phyloP scores from a whole-genome alignment of 1,140 invertebrate species.

The Teleopsis dalmanni region DNA sequence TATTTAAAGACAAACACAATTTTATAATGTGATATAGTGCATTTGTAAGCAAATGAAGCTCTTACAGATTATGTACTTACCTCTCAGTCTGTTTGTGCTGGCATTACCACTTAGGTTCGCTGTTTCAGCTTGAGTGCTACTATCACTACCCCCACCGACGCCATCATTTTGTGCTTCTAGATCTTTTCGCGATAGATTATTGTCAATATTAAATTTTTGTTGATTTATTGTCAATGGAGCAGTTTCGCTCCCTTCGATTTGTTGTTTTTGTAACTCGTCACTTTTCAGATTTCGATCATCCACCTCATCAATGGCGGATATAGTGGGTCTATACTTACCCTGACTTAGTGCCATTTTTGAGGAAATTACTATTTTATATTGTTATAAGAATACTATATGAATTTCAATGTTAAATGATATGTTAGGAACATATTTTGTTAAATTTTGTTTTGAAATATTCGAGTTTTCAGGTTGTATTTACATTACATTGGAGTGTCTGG shows the following conservation, averaged over 20 bases:
- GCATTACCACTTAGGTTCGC: slow-evolving; percentile 20
- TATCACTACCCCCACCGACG: slow-evolving; percentile 4
- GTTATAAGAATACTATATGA: no score
- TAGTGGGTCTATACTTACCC: slow-evolving; percentile 38
- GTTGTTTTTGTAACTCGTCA: slow-evolving; percentile 20
- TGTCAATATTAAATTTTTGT: slow-evolving; percentile 38
- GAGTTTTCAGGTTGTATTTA: no score
- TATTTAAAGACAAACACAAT: no score
- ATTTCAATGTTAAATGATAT: no score
- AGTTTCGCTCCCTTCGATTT: slow-evolving; percentile 38
- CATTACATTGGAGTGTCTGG: no score
- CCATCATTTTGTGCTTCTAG: slow-evolving; percentile 23
- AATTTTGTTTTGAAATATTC: no score
- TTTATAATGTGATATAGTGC: slow-evolving; percentile 1
- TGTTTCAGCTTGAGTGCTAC: slow-evolving; percentile 2
- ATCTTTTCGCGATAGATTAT: slow-evolving; percentile 26
- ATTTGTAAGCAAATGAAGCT: not conserved
- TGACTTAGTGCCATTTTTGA: slow-evolving; percentile 36
- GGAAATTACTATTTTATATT: no score
- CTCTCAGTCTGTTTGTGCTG: slow-evolving; percentile 35
- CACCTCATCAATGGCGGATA: slow-evolving; percentile 38
- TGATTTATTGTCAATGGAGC: slow-evolving; percentile 38
- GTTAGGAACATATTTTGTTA: no score
- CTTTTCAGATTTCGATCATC: slow-evolving; percentile 36
- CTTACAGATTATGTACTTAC: slow-evolving; percentile 13